A percentile compares a stretch with the other conserved stretches of the same genome.
Evolutionary conservation across 2,797 vertebrate species (phyloP).

Genomic region (Poecilia gillii): DNA sequence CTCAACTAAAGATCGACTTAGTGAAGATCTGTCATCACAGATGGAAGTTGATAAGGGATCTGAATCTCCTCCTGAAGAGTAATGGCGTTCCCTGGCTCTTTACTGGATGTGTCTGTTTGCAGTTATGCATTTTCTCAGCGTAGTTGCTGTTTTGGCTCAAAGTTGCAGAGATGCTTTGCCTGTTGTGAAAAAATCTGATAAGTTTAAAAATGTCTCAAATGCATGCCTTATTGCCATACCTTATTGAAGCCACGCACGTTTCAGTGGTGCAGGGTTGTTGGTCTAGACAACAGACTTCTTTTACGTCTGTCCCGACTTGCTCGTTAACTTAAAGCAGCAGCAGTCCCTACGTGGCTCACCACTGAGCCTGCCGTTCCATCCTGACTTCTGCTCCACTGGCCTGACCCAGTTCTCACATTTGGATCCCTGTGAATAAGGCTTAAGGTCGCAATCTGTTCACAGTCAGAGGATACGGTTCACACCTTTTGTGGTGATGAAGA

Average conservation of each 20-base stretch:
- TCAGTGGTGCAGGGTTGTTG: conserved; percentile 13
- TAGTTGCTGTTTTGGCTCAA: conserved; percentile 20
- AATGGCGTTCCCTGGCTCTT: conserved; percentile 7
- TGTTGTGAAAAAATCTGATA: conserved; percentile 11
- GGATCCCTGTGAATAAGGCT: conserved; percentile 52
- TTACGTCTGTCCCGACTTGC: conserved; percentile 40
- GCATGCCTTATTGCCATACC: neutral
- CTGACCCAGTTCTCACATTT: conserved; percentile 66
- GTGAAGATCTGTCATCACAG: conserved; percentile 18
- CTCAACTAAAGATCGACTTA: conserved; percentile 13
- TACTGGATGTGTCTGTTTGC: conserved; percentile 17
- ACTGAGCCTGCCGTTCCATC: conserved; percentile 28
- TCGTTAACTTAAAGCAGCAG: conserved; percentile 63
- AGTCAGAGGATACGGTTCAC: neutral
- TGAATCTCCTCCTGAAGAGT: conserved; percentile 18
- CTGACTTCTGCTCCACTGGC: conserved; percentile 54
- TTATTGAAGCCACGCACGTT: conserved; percentile 5
- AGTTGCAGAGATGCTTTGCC: conserved; percentile 10
- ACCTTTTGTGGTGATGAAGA: neutral
- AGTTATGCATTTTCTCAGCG: conserved; percentile 31
- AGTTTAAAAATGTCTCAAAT: neutral
- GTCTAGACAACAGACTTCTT: conserved; percentile 62
- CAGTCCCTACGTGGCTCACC: conserved; percentile 40
- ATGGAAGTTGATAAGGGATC: conserved; percentile 22
- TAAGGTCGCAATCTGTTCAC: conserved; percentile 51